Evolutionary conservation across 2,888 invertebrate species (phyloP), one percentile per base, ranked within the genome.

Genomic region (Spodoptera exigua): DNA sequence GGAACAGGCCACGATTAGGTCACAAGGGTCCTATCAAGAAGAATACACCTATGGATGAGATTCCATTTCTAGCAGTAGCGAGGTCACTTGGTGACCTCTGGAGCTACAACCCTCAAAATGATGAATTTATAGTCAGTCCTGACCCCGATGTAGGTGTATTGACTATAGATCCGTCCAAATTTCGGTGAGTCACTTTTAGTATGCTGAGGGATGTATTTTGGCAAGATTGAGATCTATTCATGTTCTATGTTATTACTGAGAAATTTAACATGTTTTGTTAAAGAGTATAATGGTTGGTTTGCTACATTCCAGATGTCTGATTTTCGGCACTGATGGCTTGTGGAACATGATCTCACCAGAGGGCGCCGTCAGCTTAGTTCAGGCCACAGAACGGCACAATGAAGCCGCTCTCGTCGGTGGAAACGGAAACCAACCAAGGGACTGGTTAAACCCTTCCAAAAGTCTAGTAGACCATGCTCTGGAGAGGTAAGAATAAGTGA

Each of bases 61-160:
- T 99, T 80, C 99, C 99, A 0, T 99, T 99, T 85, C 93, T 99
- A 71, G 99, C 99, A 1, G 99, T 99, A 12, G 99, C 99, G 1
- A 95, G 99, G 79, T 98, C 99, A 36, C 93, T 99, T 45, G 99
- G 99, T 46, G 99, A 99, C 89, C 95, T 99, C 13, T 99, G 99
- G 99, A 99, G 99, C 81, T 99, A 98, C 88, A 99, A 99, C 92
- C 97, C 97, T 1, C 96, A 96, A 60, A 96, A 96, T 76, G 97
- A 98, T 88, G 97, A 97, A 88, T 99, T 98, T 91, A 97, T 99
- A 14, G 99, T 99, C n/a, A 99, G 99, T 32, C 99, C 99, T 0
- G 98, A 98, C 88, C 99, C 99, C 0, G 99, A 99, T 93, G 98
- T 99, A 11, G 96, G 96, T 61, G 98, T 99, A 1, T 93, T 98